Evolutionary conservation across 1,140 invertebrate genomes (phyloP).

Genomic region (Philotrypesis tridentata): DNA sequence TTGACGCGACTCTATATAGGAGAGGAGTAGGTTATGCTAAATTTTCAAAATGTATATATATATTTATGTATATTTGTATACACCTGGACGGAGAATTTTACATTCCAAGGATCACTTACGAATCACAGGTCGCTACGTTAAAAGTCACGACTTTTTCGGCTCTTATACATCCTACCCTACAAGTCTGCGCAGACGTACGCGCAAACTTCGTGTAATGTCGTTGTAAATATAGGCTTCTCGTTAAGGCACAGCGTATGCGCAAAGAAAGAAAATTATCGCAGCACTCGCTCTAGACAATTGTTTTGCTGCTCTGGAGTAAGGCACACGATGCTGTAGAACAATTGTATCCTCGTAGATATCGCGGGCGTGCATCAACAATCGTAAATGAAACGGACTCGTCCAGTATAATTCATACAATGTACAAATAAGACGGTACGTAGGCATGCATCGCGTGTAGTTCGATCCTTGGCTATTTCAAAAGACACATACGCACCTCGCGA

Average conservation of each 20-base stretch:
- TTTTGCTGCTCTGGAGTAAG: conserved; percentile 10
- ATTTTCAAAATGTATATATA: background rate
- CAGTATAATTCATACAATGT: background rate
- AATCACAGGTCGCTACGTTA: conserved; percentile 31
- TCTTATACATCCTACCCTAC: background rate
- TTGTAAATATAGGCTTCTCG: background rate
- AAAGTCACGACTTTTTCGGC: background rate
- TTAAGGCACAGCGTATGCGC: background rate
- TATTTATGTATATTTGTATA: too few relatives aligned
- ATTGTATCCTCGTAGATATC: background rate
- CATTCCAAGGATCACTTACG: conserved; percentile 26
- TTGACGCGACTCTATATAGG: background rate
- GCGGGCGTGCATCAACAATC: background rate
- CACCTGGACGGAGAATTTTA: conserved; percentile 18
- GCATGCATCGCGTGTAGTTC: background rate
- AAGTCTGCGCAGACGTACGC: background rate
- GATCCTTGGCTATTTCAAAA: conserved; percentile 14
- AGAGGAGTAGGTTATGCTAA: background rate
- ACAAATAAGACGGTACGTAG: background rate
- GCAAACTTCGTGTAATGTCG: background rate
- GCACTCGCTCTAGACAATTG: background rate
- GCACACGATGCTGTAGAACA: conserved; percentile 4
- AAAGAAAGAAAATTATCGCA: background rate
- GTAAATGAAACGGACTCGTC: background rate
- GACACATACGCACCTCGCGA: background rate